A percentile compares a stretch with the other conserved stretches of the same genome.
Evolutionary conservation across 2,888 invertebrate species (phyloP).

Genomic region (Hydriomena furcata): DNA sequence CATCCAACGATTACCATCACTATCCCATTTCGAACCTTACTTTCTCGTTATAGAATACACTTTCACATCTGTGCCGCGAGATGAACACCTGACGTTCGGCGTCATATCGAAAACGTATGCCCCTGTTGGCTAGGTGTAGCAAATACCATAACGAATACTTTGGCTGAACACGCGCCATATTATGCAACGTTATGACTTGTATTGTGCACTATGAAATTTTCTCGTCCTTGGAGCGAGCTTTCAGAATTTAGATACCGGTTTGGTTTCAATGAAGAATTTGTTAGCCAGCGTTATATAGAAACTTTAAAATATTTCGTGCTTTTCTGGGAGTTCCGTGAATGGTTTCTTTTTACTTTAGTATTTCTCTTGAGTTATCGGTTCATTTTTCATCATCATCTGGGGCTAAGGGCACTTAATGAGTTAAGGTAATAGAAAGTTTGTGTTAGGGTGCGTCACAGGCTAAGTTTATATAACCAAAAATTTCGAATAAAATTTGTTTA

Average conservation of each 20-base stretch:
- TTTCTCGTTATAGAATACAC: conserved; percentile 49
- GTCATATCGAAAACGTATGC: conserved; percentile 82
- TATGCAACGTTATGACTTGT: conserved; percentile 79
- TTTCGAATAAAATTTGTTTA: too few species aligned
- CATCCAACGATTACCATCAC: conserved; percentile 43
- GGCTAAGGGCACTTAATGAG: too few species aligned
- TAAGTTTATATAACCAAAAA: too few species aligned
- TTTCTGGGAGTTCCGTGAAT: too few species aligned
- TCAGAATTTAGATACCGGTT: conserved; percentile 41
- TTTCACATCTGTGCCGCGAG: conserved; percentile 53
- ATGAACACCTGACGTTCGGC: conserved; percentile 83
- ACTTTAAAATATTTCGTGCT: too few species aligned
- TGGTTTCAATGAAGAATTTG: conserved; percentile 17
- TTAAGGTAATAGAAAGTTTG: too few species aligned
- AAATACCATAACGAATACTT: conserved; percentile 83
- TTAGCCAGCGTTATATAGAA: not conserved
- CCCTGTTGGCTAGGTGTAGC: conserved; percentile 81
- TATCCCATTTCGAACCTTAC: conserved; percentile 53
- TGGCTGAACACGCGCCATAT: conserved; percentile 79
- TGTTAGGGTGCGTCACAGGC: too few species aligned
- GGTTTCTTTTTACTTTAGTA: not conserved
- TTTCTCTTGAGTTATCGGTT: not conserved
- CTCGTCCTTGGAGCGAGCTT: conserved; percentile 65
- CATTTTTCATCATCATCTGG: too few species aligned
- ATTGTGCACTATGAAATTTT: conserved; percentile 72